These are phyloP conservation scores for Oikopleura dioica DNA, from an alignment of 23 tunicate genomes.

Conservation along the genomic window DNA sequence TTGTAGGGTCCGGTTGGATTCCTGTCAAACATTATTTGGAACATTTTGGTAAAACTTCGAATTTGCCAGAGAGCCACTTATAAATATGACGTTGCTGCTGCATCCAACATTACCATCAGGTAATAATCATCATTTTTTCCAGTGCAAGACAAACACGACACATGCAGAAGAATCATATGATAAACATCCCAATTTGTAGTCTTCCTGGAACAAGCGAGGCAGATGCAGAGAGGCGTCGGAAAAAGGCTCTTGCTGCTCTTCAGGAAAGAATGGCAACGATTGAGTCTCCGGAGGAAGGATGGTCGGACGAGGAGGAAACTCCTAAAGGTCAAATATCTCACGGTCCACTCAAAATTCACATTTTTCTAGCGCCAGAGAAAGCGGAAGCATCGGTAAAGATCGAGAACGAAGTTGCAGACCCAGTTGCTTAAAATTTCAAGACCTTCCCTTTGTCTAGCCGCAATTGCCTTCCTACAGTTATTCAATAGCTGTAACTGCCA, in stretches of 20 bases:
- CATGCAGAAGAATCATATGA: neutral
- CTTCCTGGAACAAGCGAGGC: neutral
- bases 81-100: constrained; percentile 91
- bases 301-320: neutral
- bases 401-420: too few species aligned
- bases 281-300: neutral
- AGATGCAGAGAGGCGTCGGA: neutral
- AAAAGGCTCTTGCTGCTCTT: neutral
- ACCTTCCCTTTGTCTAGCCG: too few species aligned
- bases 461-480: too few species aligned
- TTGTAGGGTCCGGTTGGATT: constrained; percentile 41
- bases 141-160: too few species aligned
- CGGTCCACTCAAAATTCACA: too few species aligned
- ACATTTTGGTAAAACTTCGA: constrained; percentile 32
- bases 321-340: too few species aligned
- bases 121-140: too few species aligned
- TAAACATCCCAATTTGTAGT: too few species aligned
- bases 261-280: neutral
- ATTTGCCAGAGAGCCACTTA: constrained; percentile 67
- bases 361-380: too few species aligned
- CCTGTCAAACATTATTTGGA: constrained; percentile 24
- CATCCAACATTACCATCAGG: constrained; percentile 53
- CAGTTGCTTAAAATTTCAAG: too few species aligned
- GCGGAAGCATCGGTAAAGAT: neutral
- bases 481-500: too few species aligned